phyloP scores from a whole-genome alignment of 2,797 vertebrate genomes.

The Varecia variegata region DNA sequence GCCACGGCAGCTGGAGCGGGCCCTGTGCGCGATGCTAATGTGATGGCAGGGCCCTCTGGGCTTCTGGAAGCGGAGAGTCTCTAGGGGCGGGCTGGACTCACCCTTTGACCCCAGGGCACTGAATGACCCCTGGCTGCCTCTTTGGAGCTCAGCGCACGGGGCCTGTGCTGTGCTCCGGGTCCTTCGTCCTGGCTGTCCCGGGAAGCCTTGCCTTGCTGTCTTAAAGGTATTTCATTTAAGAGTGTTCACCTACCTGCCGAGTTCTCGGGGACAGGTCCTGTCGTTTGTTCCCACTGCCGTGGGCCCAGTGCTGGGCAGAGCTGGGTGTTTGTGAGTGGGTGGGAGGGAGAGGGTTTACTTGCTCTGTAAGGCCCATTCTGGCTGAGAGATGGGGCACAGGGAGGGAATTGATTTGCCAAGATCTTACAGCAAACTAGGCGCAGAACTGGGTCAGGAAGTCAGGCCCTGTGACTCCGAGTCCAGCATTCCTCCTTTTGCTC shows the following conservation, averaged over 20 bases:
- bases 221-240: background rate
- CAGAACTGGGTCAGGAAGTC: background rate
- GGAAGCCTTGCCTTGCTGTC: background rate
- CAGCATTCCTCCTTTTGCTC: background rate
- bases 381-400: background rate
- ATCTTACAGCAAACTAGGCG: background rate
- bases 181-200: background rate
- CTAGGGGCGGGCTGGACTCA: background rate
- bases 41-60: background rate
- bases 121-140: background rate
- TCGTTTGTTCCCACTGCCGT: background rate
- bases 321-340: background rate
- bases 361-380: background rate
- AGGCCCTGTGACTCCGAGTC: background rate
- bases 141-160: background rate
- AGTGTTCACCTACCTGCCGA: too few species aligned
- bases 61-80: background rate
- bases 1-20: constrained; percentile 64
- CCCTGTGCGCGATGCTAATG: constrained; percentile 19
- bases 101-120: background rate
- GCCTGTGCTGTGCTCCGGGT: background rate
- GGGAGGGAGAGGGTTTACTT: background rate
- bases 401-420: background rate
- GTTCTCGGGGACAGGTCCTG: background rate
- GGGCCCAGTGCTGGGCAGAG: background rate